These are phyloP conservation scores for Didymodactylos carnosus DNA, from an alignment of 2,888 invertebrate genomes.

Conservation along the genomic window DNA sequence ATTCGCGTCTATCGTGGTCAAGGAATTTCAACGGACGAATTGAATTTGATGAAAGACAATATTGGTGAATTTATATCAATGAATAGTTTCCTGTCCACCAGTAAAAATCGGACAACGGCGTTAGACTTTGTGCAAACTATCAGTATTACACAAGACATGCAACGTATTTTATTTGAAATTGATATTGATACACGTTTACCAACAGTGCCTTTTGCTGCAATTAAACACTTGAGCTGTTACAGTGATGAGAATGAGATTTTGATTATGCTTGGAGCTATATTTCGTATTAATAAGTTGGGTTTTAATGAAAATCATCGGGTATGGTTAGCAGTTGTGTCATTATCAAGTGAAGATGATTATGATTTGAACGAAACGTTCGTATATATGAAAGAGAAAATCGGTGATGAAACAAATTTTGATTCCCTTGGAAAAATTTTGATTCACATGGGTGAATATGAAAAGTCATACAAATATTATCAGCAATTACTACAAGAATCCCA, in stretches of 20 bases:
- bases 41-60: not conserved
- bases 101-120: not conserved
- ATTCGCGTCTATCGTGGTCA: not conserved
- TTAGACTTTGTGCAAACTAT: not conserved
- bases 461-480: not conserved
- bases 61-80: not conserved
- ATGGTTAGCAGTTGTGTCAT: not conserved
- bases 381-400: not conserved
- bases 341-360: not conserved
- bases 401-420: not conserved
- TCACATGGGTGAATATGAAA: not conserved
- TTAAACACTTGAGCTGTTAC: not conserved
- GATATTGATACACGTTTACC: not conserved
- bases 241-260: not conserved
- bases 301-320: not conserved
- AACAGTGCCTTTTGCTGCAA: not conserved
- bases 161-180: not conserved
- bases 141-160: not conserved
- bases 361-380: not conserved
- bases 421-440: not conserved
- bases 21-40: not conserved
- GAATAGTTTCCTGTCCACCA: not conserved
- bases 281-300: not conserved
- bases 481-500: not conserved
- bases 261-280: not conserved